A percentile compares a stretch with the other conserved stretches of the same genome.
phyloP scores from a whole-genome alignment of 1,140 invertebrate genomes.

The Pteromalus puparum region DNA sequence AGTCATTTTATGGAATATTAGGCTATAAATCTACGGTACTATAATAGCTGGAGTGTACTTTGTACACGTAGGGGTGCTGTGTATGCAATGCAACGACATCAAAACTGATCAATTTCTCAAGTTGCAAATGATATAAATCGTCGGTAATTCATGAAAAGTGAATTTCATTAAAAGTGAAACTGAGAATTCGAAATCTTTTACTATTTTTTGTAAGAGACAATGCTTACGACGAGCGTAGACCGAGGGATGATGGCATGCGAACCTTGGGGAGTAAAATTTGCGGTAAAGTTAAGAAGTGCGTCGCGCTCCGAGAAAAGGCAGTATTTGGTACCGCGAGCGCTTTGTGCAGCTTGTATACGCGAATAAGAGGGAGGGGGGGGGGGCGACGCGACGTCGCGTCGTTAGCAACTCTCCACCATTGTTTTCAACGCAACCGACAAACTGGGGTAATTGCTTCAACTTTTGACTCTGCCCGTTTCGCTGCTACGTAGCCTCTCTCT shows the following conservation, averaged over 20 bases:
- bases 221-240: too few species aligned
- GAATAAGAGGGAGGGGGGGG: neutral
- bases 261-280: neutral
- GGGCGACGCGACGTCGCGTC: slow-evolving; percentile 53
- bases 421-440: slow-evolving; percentile 65
- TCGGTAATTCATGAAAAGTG: too few species aligned
- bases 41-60: neutral
- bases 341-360: neutral
- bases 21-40: neutral
- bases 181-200: too few species aligned
- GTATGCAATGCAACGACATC: neutral
- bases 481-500: too few species aligned
- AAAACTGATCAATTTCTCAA: too few species aligned
- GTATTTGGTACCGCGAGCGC: neutral
- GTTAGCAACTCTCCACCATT: slow-evolving; percentile 67
- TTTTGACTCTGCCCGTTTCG: slow-evolving; percentile 59
- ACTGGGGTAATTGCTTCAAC: slow-evolving; percentile 68
- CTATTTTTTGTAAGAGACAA: too few species aligned
- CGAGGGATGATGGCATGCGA: neutral
- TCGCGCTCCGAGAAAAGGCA: neutral
- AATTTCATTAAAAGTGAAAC: too few species aligned
- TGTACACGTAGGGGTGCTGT: neutral
- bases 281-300: neutral
- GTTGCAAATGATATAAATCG: too few species aligned
- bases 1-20: neutral